Conservation (phyloP, 2,888 invertebrate genomes). For the Cremastinae sp. region DNA sequence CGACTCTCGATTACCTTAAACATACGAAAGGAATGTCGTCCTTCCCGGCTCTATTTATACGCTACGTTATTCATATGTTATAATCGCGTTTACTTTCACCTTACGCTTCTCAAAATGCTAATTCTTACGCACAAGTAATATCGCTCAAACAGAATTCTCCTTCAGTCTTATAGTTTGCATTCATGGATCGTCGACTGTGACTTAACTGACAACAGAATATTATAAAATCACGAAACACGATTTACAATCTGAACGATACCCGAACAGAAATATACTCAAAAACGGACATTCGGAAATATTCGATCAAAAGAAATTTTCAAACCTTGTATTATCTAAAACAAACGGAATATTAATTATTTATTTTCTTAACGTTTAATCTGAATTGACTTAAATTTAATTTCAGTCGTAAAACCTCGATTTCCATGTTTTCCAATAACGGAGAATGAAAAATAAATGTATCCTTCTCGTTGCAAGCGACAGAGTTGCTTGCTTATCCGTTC, state of each 20-base stretch:
- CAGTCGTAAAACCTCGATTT: neutral
- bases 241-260: neutral
- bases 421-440: neutral
- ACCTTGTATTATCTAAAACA: neutral
- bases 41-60: constrained; percentile 2
- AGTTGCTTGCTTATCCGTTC: constrained; percentile 4
- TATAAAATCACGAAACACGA: constrained; percentile 17
- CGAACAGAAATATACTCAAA: neutral
- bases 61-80: constrained; percentile 21
- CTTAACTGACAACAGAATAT: neutral
- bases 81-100: constrained; percentile 34
- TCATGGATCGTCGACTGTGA: constrained; percentile 49
- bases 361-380: too few relatives aligned
- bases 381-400: too few relatives aligned
- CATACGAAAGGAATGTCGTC: constrained; percentile 10
- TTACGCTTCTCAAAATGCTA: constrained; percentile 34
- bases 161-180: constrained; percentile 65
- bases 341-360: neutral
- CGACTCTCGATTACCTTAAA: neutral
- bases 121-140: constrained; percentile 51
- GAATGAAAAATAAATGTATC: neutral
- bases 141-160: constrained; percentile 60
- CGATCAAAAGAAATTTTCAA: too few relatives aligned
- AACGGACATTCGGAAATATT: too few relatives aligned
- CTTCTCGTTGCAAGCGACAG: constrained; percentile 25